phyloP scores from a whole-genome alignment of 2,113 vertebrate species.

The Chloroceryle aenea region DNA sequence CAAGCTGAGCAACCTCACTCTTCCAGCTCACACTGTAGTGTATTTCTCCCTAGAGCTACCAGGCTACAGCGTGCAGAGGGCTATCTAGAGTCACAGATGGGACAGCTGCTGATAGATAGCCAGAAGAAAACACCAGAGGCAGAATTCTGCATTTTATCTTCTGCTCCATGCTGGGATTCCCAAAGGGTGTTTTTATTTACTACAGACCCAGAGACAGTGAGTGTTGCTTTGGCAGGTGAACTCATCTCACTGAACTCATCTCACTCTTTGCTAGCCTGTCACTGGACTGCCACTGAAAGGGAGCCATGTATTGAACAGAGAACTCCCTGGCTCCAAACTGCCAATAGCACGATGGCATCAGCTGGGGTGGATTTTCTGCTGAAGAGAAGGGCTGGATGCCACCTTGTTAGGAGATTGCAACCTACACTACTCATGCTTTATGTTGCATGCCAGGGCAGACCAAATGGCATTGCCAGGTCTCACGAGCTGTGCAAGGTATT shows the following conservation, averaged over 20 bases:
- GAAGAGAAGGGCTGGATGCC: fast-evolving
- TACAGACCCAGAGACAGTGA: not conserved
- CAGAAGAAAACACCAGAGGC: not conserved
- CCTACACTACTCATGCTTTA: not conserved
- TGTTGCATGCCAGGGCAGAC: not conserved
- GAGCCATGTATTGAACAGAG: fast-evolving
- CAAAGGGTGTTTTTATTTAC: not conserved
- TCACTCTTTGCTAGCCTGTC: not conserved
- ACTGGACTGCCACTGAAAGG: not conserved
- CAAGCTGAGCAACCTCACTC: not conserved
- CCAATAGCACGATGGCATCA: fast-evolving
- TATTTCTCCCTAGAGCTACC: not conserved
- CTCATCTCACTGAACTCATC: not conserved
- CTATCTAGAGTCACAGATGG: not conserved
- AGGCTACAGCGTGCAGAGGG: not conserved
- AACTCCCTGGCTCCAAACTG: not conserved
- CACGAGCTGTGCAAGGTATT: not conserved
- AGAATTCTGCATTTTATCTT: not conserved
- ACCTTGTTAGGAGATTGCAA: fast-evolving
- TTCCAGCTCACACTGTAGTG: fast-evolving
- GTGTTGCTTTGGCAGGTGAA: not conserved
- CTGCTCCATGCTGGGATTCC: not conserved
- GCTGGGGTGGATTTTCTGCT: not conserved
- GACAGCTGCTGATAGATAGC: fast-evolving
- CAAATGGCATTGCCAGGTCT: not conserved